A percentile compares a stretch with the other conserved stretches of the same genome.
Evolutionary conservation across 2,113 vertebrate genomes (phyloP).

Genomic region (Pelecanus crispus): DNA sequence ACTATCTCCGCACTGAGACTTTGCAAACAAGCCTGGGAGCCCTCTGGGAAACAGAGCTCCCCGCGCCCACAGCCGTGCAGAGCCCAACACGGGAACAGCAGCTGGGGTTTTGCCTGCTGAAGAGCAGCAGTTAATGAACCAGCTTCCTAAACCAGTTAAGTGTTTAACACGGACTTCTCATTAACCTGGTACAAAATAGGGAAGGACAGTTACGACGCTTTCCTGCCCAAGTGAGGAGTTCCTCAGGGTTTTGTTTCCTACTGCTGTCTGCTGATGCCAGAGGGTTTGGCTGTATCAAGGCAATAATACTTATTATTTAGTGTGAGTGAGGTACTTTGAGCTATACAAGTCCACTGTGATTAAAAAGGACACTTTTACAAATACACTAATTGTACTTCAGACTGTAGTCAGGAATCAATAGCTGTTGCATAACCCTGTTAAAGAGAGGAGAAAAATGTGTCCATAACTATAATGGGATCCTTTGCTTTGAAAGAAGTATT

Average conservation of each 20-base stretch:
- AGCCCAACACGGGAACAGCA: not conserved
- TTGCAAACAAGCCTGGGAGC: not conserved
- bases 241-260: not conserved
- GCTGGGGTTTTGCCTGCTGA: not conserved
- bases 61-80: fast-evolving
- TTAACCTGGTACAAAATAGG: not conserved
- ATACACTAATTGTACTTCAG: not conserved
- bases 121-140: not conserved
- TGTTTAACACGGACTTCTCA: not conserved
- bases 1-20: not conserved
- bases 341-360: not conserved
- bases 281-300: not conserved
- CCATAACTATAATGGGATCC: not conserved
- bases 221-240: not conserved
- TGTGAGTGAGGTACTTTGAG: not conserved
- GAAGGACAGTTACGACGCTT: not conserved
- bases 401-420: slow-evolving; percentile 22
- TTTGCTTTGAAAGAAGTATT: slow-evolving; percentile 7
- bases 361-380: not conserved
- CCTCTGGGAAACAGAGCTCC: not conserved
- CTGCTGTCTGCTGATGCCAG: not conserved
- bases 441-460: slow-evolving; percentile 15
- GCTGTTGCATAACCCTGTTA: slow-evolving; percentile 18
- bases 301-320: not conserved
- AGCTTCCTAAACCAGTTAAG: not conserved